These are phyloP conservation scores for Hipposideros larvatus DNA, from an alignment of 2,797 vertebrate species.

Conservation along the genomic window DNA sequence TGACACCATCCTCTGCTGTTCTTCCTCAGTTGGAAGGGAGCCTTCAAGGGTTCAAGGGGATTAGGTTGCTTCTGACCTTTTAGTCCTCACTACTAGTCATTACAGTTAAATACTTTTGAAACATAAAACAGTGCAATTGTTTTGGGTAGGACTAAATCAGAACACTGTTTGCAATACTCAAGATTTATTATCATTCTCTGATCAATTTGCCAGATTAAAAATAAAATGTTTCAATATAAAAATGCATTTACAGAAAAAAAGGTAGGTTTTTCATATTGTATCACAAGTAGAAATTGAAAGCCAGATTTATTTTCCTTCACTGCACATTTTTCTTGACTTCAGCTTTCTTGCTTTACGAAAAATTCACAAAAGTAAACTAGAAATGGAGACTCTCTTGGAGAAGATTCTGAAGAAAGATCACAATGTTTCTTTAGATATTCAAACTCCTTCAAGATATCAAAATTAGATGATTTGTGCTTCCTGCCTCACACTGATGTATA, in stretches of 20 bases:
- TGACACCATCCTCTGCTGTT: neutral
- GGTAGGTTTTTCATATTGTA: neutral
- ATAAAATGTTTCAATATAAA: neutral
- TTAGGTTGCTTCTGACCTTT: neutral
- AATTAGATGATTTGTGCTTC: rapidly evolving
- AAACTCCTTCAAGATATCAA: neutral
- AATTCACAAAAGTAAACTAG: neutral
- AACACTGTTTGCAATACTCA: neutral
- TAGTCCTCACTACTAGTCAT: neutral
- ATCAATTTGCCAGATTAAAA: neutral
- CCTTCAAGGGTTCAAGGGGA: neutral
- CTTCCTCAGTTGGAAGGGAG: neutral
- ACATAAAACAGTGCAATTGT: neutral
- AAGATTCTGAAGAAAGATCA: neutral
- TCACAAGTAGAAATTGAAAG: constrained; percentile 12
- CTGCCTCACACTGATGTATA: neutral
- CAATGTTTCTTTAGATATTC: neutral
- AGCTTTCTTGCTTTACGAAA: neutral
- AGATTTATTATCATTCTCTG: neutral
- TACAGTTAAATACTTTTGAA: neutral
- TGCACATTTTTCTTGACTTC: neutral
- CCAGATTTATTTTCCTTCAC: neutral
- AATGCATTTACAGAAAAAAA: neutral
- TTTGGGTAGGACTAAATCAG: neutral
- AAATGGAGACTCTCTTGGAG: constrained; percentile 8